phyloP scores from a whole-genome alignment of 2,113 vertebrate genomes.

The Tauraco erythrolophus region DNA sequence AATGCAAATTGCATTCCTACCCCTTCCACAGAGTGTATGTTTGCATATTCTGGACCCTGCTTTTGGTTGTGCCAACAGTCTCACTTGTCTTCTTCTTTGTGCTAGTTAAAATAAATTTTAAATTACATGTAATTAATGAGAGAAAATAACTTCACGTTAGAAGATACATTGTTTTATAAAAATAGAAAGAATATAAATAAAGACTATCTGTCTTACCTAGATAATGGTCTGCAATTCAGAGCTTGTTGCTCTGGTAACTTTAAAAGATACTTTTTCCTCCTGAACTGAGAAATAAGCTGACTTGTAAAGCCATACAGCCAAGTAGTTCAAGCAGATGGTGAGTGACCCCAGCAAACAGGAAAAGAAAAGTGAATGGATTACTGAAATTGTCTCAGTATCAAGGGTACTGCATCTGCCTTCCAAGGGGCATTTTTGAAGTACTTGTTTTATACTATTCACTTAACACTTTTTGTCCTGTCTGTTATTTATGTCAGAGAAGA shows the following conservation, averaged over 20 bases:
- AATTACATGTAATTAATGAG: background rate
- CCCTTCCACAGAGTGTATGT: background rate
- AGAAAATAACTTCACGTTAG: background rate
- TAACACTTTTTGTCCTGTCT: background rate
- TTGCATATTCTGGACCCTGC: background rate
- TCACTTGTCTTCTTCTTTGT: background rate
- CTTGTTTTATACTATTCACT: background rate
- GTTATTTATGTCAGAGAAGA: background rate
- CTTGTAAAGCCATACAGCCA: background rate
- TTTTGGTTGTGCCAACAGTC: background rate
- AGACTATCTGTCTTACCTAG: background rate
- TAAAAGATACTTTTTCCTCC: background rate
- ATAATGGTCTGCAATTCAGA: background rate
- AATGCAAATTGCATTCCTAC: background rate
- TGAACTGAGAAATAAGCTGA: background rate
- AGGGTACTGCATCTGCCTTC: background rate
- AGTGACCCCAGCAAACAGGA: background rate
- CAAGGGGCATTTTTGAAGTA: background rate
- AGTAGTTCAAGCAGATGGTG: background rate
- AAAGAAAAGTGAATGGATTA: background rate
- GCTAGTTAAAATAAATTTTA: background rate
- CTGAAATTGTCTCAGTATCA: background rate
- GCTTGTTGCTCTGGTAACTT: conserved; percentile 21
- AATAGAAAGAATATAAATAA: conserved; percentile 23
- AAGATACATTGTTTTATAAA: background rate